Base-by-base conservation (phyloP, 2,113 vertebrate species). In the Daboia siamensis region DNA sequence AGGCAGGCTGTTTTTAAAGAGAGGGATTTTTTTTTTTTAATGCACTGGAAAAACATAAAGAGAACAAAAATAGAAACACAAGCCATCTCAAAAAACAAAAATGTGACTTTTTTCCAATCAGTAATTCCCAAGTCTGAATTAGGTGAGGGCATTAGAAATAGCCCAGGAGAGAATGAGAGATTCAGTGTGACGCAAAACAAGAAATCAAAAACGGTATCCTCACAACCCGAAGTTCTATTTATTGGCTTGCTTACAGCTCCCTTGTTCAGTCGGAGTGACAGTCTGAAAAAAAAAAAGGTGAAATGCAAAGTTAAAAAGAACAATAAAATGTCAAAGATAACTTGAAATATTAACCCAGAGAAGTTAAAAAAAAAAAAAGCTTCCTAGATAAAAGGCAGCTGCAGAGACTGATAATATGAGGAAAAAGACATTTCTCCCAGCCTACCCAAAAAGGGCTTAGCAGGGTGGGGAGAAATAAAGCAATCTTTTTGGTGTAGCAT, bases 21-120 rank as follows among this genome's bases (percentile, higher is more conserved):
- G 95, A 26, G 3, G 61, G 15, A n/a, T 4, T 90, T 94, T 48
- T 20, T 39, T 74, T 20, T 54, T 21, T 54, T 17, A 57, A 55
- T 39, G 5, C 95, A 95, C 44, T 92, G 96, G 96, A 95, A 96
- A 96, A 97, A 94, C 90, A 96, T 93, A 97, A 96, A 97, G 86
- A 87, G 92, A 94, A 59, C 94, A 96, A 96, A 98, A 97, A 97
- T 97, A 97, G 95, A 94, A 96, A 80, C 64, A 13, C 51, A 13
- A 94, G 80, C 17, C 91, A 94, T 96, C 93, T 95, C 86, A 21
- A 54, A 89, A 89, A 54, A n/a, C 29, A 29, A 74, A 84, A 57
- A 59, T 59, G 54, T 26, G 84, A 61, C 56, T 12, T 61, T 80
- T 94, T 94, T 94, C 92, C 92, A 90, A 11, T 86, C 6, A 52